Base-by-base conservation (phyloP, 2,113 vertebrate genomes). In the Typhlomys cinereus region DNA sequence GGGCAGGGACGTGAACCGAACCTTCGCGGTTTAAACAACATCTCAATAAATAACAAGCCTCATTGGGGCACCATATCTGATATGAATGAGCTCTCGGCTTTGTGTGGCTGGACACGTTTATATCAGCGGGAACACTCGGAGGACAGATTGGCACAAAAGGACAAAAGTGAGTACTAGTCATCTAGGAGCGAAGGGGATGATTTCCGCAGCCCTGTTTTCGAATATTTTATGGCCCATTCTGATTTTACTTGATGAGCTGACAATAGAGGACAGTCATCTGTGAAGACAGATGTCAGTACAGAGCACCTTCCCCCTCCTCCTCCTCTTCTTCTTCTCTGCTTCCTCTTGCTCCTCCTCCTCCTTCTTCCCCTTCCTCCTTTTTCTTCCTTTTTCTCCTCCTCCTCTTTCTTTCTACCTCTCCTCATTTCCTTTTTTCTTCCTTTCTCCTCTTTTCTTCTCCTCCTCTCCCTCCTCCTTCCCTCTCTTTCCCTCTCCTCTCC, bases 81-180 rank as follows among this genome's bases (percentile, higher is more conserved):
- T 34, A 29, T 17, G 34, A 36, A 59, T 46, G 20, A 39, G 66
- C 10, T 48, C 36, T 34, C 23, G 17, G 76, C 62, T 62, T 25
- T 34, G 44, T 6, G 67, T 1, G 11, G 25, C 39, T 11, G 23
- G 2, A 8, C 14, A 11, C 23, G 7, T 48, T 82, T 31, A 36
- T 10, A 76, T n/a, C n/a, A n/a, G n/a, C n/a, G n/a, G 44, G 20
- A 52, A 15, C 67, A 1, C 29, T 0, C 0, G 12, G 31, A 62
- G 67, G 71, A 61, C 6, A 10, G 15, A 0, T 10, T 0, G 2
- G 29, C 7, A 39, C 4, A 8, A 25, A 66, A 4, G 10, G 62
- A 31, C 59, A 13, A 4, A 36, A 27, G 39, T 1, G 18, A 18
- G 52, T 50, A 48, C 34, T 6, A 17, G 31, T 34, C 9, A 3